Base-by-base conservation (phyloP, 2,888 invertebrate genomes). In the Agrotis clavis region DNA sequence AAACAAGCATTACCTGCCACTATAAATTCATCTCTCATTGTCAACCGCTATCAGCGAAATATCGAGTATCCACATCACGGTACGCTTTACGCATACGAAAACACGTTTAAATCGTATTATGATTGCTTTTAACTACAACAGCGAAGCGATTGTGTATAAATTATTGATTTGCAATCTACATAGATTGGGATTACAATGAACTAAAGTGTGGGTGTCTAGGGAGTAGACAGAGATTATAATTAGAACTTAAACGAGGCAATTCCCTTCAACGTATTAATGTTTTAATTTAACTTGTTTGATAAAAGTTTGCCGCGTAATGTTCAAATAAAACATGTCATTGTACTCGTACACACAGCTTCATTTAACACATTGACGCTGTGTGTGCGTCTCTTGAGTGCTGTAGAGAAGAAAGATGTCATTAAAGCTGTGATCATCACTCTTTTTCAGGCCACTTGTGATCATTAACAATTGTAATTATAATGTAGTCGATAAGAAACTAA, bases 21-120 rank as follows among this genome's bases (percentile, higher is more conserved):
- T 85, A 89, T 90, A 89, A 90, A 90, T 90, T 85, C 87, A 90
- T 91, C 89, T 91, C 90, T 89, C 89, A 91, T 92, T 92, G 91
- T 90, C 90, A 88, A 84, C 83, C 86, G 87, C 86, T 90, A 90
- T 90, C 90, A 87, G 86, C 88, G 76, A 89, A 91, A 91, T 91
- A 91, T 91, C 90, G 90, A 90, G 90, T 91, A 89, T 90, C 90
- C 90, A 90, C 90, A 88, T 84, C 86, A 82, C 69, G 80, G 82
- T 81, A 89, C 91, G 91, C 88, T 89, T 87, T 84, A 87, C 88
- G 92, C 91, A 92, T 92, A 91, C 90, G 89, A 91, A 92, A 90
- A 88, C 88, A 89, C 83, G 87, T 87, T 91, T 89, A 88, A 90
- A 91, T 89, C 87, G 90, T 86, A 90, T 91, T 91, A 91, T 90